A percentile compares a stretch with the other conserved stretches of the same genome.
Conservation (phyloP, 2,113 vertebrate species). For the Pyrgilauda ruficollis region DNA sequence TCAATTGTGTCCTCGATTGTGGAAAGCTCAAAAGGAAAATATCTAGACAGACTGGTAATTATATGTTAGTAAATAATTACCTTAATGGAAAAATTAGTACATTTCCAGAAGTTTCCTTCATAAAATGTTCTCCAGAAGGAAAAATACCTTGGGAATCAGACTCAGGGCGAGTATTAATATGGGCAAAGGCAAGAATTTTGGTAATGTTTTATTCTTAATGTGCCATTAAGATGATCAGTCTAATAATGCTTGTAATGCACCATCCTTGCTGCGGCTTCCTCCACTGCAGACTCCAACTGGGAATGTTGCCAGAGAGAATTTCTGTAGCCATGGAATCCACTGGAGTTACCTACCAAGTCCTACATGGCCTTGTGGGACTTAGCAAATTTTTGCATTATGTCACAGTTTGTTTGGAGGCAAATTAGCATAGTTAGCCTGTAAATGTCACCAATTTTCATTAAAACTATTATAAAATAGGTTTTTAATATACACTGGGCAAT, state of each 20-base stretch:
- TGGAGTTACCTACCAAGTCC: not conserved
- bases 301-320: not conserved
- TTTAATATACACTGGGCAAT: not conserved
- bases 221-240: not conserved
- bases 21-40: not conserved
- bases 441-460: not conserved
- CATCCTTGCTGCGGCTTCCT: not conserved
- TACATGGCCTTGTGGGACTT: not conserved
- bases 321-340: not conserved
- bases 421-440: not conserved
- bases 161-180: not conserved
- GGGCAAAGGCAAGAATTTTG: not conserved
- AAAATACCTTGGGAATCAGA: not conserved
- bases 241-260: not conserved
- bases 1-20: not conserved
- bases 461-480: not conserved
- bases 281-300: not conserved
- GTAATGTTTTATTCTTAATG: not conserved
- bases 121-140: not conserved
- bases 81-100: not conserved
- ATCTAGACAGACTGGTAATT: not conserved
- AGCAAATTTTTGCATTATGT: not conserved
- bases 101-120: not conserved
- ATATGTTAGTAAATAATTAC: not conserved
- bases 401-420: not conserved